phyloP scores from a whole-genome alignment of 2,888 invertebrate species.

The Erebia epiphron region DNA sequence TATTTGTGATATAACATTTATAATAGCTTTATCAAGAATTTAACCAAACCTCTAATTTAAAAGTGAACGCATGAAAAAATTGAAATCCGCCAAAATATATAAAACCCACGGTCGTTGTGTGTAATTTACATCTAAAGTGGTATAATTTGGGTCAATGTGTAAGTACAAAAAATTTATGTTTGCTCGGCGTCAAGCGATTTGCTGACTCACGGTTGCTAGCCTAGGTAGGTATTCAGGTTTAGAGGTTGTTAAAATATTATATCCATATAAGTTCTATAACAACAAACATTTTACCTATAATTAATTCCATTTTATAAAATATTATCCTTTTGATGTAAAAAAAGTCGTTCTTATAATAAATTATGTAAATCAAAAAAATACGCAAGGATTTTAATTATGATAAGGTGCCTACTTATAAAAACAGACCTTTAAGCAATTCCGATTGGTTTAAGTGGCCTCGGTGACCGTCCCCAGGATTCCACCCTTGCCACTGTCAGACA shows the following conservation, averaged over 20 bases:
- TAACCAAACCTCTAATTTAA: slow-evolving; percentile 2
- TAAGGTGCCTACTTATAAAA: not conserved
- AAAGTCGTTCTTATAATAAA: too few relatives aligned
- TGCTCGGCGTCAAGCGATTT: slow-evolving; percentile 31
- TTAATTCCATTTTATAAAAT: too few relatives aligned
- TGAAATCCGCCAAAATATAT: slow-evolving; percentile 36
- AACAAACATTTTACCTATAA: too few relatives aligned
- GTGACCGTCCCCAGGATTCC: not conserved
- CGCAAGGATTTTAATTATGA: not conserved
- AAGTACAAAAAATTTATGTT: slow-evolving; percentile 36
- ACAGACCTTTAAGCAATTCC: not conserved
- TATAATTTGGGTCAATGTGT: slow-evolving; percentile 58
- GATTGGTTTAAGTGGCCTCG: not conserved
- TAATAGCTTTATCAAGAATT: too few relatives aligned
- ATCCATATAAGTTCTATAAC: too few relatives aligned
- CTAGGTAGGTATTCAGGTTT: not conserved
- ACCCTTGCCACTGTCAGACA: not conserved
- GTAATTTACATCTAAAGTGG: slow-evolving; percentile 75
- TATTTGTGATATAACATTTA: too few relatives aligned
- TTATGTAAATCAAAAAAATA: too few relatives aligned
- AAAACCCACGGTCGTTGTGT: slow-evolving; percentile 47
- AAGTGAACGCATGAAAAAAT: slow-evolving; percentile 42
- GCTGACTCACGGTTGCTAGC: slow-evolving; percentile 27
- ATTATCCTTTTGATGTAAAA: too few relatives aligned
- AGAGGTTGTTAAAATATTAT: not conserved